A percentile compares a stretch with the other conserved stretches of the same genome.
phyloP scores from a whole-genome alignment of 2,888 invertebrate genomes.

The Drepanosiphum platanoidis region DNA sequence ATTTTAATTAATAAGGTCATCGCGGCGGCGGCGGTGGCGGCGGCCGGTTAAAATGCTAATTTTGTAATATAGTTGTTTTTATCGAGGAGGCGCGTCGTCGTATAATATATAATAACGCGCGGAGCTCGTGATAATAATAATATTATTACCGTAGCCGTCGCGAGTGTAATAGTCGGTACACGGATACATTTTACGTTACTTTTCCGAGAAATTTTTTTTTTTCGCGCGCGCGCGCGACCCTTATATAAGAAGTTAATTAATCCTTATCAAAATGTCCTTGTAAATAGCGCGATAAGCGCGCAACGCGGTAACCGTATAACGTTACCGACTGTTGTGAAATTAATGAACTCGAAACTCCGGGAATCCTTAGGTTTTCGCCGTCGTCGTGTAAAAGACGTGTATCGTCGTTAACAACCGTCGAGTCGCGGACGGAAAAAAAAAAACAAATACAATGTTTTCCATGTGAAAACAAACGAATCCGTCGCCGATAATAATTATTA shows the following conservation, averaged over 20 bases:
- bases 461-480: too few species aligned
- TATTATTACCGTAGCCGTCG: too few species aligned
- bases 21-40: too few species aligned
- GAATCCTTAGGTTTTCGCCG: background rate
- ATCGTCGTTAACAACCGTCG: too few species aligned
- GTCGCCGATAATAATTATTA: too few species aligned
- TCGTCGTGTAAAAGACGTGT: too few species aligned
- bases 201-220: background rate
- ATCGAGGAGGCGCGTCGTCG: too few species aligned
- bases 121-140: background rate
- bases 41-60: conserved; percentile 34
- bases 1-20: conserved; percentile 24
- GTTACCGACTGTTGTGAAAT: background rate
- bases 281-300: too few species aligned
- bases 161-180: background rate
- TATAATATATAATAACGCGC: too few species aligned
- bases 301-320: background rate
- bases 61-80: background rate
- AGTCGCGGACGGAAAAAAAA: background rate
- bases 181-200: background rate
- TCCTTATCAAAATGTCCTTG: background rate
- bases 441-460: too few species aligned
- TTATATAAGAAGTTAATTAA: background rate
- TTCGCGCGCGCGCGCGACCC: background rate
- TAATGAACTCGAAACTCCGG: background rate